Conservation (phyloP, 2,797 vertebrate species). For the Acomys russatus region DNA sequence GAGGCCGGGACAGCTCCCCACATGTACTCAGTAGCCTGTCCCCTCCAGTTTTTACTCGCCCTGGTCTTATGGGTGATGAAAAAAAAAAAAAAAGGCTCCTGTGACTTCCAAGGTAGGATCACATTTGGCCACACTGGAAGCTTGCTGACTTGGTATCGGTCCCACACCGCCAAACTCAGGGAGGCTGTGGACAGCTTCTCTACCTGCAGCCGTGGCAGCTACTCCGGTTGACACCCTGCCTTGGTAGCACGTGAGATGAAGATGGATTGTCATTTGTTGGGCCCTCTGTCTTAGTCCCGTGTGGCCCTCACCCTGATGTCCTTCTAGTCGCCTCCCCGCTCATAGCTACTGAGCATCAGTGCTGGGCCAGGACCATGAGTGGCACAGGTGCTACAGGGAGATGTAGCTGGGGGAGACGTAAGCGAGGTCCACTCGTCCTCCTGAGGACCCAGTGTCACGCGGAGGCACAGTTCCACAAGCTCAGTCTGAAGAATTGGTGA, state of each 20-base stretch:
- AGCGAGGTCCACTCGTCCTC: not conserved
- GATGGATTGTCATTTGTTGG: not conserved
- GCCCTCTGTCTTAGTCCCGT: not conserved
- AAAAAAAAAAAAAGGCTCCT: constrained; percentile 26
- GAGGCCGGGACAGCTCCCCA: not conserved
- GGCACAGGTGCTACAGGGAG: not conserved
- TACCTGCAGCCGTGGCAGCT: not conserved
- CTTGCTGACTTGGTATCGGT: not conserved
- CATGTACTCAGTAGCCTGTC: not conserved
- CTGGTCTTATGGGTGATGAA: not conserved
- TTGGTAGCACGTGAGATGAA: not conserved
- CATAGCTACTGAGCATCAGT: not conserved
- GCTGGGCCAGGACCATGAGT: not conserved
- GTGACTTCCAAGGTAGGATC: not conserved
- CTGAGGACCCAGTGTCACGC: not conserved
- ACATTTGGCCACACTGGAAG: not conserved
- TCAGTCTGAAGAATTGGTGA: not conserved
- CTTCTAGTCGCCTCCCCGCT: not conserved
- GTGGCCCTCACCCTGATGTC: not conserved
- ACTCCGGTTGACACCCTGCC: not conserved
- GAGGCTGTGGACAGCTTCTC: not conserved
- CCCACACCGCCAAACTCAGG: too few relatives aligned
- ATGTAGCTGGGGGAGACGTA: too few relatives aligned
- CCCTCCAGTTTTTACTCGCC: not conserved
- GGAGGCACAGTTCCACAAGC: not conserved